Percentiles rank a stretch among this genome's conserved stretches.
These are phyloP conservation scores for Trissolcus brochymenae DNA, from an alignment of 2,888 invertebrate species.

Conservation along the genomic window DNA sequence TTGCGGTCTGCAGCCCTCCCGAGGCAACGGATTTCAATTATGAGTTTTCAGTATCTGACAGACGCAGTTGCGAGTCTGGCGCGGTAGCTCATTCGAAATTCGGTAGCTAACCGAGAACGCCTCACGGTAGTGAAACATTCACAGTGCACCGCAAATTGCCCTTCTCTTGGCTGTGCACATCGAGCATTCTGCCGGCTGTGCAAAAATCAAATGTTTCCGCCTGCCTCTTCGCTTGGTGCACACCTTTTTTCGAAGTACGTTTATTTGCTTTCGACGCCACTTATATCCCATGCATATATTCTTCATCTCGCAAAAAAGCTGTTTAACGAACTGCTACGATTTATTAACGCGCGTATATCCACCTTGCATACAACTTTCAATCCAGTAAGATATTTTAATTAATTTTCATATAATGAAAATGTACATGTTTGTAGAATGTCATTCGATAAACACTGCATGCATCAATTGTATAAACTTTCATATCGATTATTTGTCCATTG, in stretches of 20 bases:
- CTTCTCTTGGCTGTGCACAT: slow-evolving; percentile 39
- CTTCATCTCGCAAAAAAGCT: slow-evolving; percentile 13
- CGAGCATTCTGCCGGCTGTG: slow-evolving; percentile 45
- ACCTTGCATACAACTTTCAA: slow-evolving; percentile 10
- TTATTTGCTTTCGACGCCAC: slow-evolving; percentile 47
- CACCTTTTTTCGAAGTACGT: slow-evolving; percentile 21
- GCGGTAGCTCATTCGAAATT: slow-evolving; percentile 75
- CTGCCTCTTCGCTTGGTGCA: slow-evolving; percentile 11
- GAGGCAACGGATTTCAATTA: slow-evolving; percentile 75
- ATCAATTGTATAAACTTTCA: neutral
- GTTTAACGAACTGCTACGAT: slow-evolving; percentile 31
- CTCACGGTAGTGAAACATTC: slow-evolving; percentile 76
- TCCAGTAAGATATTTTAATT: slow-evolving; percentile 14
- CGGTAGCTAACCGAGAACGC: slow-evolving; percentile 73
- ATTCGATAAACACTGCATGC: neutral
- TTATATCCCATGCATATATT: slow-evolving; percentile 35
- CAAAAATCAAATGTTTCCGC: slow-evolving; percentile 52
- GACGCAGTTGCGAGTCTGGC: slow-evolving; percentile 60
- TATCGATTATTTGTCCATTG: too few relatives aligned
- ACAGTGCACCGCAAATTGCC: slow-evolving; percentile 74
- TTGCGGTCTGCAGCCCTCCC: slow-evolving; percentile 71
- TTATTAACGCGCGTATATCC: slow-evolving; percentile 22
- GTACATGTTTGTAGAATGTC: neutral
- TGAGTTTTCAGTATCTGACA: slow-evolving; percentile 69
- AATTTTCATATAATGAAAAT: slow-evolving; percentile 5